A percentile compares a stretch with the other conserved stretches of the same genome.
phyloP scores from a whole-genome alignment of 2,113 vertebrate species.

The Sardina pilchardus region DNA sequence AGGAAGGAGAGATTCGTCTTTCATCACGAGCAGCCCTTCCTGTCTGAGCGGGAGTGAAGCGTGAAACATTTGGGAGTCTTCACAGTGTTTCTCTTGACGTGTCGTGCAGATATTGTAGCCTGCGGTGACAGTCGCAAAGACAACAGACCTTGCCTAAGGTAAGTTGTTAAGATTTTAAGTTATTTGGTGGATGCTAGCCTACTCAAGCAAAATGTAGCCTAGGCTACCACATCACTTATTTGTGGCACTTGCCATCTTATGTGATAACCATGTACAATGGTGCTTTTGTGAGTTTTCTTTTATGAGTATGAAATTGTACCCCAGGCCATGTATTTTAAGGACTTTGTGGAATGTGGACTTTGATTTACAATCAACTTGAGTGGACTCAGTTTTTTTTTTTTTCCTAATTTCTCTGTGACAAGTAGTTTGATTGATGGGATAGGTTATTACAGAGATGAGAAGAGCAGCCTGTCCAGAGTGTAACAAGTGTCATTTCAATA shows the following conservation, averaged over 20 bases:
- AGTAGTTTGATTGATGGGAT: neutral
- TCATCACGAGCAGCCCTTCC: neutral
- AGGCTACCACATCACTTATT: neutral
- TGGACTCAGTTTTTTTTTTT: neutral
- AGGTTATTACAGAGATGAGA: neutral
- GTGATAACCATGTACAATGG: neutral
- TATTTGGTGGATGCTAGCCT: neutral
- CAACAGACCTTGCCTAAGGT: neutral
- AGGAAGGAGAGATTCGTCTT: neutral
- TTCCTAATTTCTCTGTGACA: neutral
- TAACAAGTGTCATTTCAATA: too few species aligned
- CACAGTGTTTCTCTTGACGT: neutral
- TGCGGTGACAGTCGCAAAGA: neutral
- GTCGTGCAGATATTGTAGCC: neutral
- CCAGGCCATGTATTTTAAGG: too few species aligned
- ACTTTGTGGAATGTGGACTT: too few species aligned
- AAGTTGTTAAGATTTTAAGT: neutral
- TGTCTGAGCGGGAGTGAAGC: neutral
- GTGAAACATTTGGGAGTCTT: neutral
- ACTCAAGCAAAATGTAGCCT: neutral
- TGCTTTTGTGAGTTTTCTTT: neutral
- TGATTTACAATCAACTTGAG: neutral
- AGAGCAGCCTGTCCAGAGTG: neutral
- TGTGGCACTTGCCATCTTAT: neutral
- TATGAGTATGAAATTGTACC: too few species aligned